Conservation (phyloP, 2,888 invertebrate species). For the Tuberolachnus salignus region DNA sequence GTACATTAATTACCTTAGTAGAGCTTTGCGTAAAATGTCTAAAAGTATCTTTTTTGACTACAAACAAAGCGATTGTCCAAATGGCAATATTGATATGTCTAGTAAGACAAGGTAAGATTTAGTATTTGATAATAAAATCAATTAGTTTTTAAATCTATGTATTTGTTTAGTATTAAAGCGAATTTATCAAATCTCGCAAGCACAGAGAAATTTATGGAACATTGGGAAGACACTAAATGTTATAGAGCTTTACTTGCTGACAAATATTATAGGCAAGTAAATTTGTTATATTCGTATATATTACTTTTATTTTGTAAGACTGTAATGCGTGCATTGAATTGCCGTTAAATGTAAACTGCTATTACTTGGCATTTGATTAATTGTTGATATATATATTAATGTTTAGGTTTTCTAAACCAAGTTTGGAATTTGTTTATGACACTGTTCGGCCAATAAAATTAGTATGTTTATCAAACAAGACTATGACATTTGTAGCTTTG, state of each 20-base stretch:
- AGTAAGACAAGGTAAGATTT: conserved; percentile 39
- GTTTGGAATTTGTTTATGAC: background rate
- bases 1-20: conserved; percentile 24
- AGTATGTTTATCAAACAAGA: conserved; percentile 66
- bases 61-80: conserved; percentile 34
- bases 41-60: conserved; percentile 36
- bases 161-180: conserved; percentile 7
- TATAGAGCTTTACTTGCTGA: conserved; percentile 43
- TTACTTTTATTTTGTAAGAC: background rate
- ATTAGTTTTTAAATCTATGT: background rate
- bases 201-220: conserved; percentile 32
- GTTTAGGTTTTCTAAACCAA: conserved; percentile 47
- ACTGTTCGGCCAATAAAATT: conserved; percentile 60
- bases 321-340: no score
- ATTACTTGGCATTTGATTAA: no score
- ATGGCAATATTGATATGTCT: conserved; percentile 3
- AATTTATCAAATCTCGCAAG: conserved; percentile 30
- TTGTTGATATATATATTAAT: background rate
- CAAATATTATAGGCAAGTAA: conserved; percentile 44
- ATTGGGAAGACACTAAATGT: conserved; percentile 45
- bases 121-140: background rate
- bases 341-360: no score
- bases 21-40: conserved; percentile 37
- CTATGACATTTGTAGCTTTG: conserved; percentile 72
- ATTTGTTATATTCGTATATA: background rate